Conservation (phyloP, 2,888 invertebrate species). For the Chrysolina oricalcia region DNA sequence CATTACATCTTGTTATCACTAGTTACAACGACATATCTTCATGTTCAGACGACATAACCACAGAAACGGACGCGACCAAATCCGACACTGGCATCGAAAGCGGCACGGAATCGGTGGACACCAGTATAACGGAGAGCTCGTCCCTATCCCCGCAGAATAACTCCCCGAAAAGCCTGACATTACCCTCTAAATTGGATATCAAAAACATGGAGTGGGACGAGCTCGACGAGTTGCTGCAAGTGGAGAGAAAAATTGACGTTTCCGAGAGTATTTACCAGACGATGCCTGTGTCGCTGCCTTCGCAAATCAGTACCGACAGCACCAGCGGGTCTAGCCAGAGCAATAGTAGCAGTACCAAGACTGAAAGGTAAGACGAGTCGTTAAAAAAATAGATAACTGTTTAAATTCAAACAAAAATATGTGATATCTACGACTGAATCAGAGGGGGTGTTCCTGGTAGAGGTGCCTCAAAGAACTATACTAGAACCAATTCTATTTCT, state of each 20-base stretch:
- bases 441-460: too few species aligned
- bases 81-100: constrained; percentile 63
- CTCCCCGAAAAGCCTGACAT: constrained; percentile 71
- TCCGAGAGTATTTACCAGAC: constrained; percentile 81
- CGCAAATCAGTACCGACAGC: constrained; percentile 73
- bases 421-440: too few species aligned
- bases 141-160: constrained; percentile 59
- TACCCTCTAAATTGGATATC: constrained; percentile 80
- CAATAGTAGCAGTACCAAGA: constrained; percentile 54
- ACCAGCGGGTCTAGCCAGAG: constrained; percentile 57
- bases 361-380: constrained; percentile 44
- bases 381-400: too few species aligned
- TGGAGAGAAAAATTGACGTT: constrained; percentile 78
- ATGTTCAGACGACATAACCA: constrained; percentile 60
- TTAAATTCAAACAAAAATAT: too few species aligned
- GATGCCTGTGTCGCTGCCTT: constrained; percentile 79
- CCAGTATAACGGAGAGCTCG: constrained; percentile 49
- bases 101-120: constrained; percentile 59
- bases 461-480: too few species aligned
- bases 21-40: constrained; percentile 68
- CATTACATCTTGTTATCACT: not conserved
- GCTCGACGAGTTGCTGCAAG: constrained; percentile 80
- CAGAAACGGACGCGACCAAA: constrained; percentile 51
- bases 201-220: constrained; percentile 82
- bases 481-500: too few species aligned